Percentiles rank a stretch among this genome's conserved stretches.
phyloP scores from a whole-genome alignment of 1,140 invertebrate species.

The Bombus difficillimus region DNA sequence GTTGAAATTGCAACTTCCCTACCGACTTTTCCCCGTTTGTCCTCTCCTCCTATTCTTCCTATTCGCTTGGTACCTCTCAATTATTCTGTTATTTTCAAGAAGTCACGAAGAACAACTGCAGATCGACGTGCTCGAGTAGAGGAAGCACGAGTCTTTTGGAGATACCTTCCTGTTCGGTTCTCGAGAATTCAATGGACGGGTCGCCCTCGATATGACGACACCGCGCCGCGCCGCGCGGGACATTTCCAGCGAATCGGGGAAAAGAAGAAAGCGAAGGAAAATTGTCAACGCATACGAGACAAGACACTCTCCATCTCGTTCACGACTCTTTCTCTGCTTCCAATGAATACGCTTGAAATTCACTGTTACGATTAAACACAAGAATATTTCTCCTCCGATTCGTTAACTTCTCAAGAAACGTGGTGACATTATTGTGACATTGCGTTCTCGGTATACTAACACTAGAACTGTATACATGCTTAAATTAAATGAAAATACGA shows the following conservation, averaged over 20 bases:
- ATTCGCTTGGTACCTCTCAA: constrained; percentile 40
- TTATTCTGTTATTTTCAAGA: constrained; percentile 66
- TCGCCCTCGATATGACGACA: constrained; percentile 52
- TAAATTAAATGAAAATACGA: no score
- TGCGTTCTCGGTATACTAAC: no score
- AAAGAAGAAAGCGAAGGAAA: not conserved
- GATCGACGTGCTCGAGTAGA: constrained; percentile 60
- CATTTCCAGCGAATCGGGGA: not conserved
- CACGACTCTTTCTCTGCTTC: not conserved
- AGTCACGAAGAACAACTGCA: constrained; percentile 52
- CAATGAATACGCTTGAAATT: constrained; percentile 45
- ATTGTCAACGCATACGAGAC: constrained; percentile 45
- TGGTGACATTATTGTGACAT: no score
- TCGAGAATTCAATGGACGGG: constrained; percentile 65
- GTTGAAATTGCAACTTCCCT: constrained; percentile 52
- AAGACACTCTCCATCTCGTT: not conserved
- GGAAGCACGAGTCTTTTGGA: constrained; percentile 55
- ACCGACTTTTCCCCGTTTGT: not conserved
- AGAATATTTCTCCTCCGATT: constrained; percentile 20
- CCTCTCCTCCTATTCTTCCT: not conserved
- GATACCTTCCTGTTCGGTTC: constrained; percentile 37
- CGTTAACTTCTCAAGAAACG: not conserved
- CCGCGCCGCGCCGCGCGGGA: not conserved
- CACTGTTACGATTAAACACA: constrained; percentile 46
- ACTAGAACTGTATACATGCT: no score